phyloP scores from a whole-genome alignment of 2,113 vertebrate species.

The Lamprotornis superbus region DNA sequence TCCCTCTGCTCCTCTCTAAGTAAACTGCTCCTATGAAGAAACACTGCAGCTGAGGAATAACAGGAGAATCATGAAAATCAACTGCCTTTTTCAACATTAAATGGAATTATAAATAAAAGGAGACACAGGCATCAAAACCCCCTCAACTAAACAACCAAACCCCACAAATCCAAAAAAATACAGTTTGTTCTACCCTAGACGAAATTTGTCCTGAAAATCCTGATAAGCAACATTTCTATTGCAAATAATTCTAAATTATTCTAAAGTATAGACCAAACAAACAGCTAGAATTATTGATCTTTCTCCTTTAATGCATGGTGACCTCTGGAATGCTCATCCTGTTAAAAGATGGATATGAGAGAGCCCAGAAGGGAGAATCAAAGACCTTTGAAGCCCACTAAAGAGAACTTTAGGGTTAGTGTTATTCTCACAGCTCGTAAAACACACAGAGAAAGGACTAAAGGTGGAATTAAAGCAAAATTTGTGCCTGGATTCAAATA shows the following conservation, averaged over 20 bases:
- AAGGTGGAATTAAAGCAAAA: neutral
- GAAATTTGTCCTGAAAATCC: rapidly evolving
- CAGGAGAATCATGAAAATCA: neutral
- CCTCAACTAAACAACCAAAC: neutral
- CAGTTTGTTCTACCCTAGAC: neutral
- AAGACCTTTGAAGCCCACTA: neutral
- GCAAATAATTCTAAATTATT: neutral
- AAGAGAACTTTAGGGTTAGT: neutral
- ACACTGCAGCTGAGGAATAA: neutral
- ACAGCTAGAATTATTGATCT: neutral
- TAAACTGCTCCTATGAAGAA: neutral
- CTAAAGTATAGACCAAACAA: neutral
- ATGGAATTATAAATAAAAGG: neutral
- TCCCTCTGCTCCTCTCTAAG: neutral
- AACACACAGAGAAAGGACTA: neutral
- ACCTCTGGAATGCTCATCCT: neutral
- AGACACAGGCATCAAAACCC: neutral
- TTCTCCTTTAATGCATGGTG: neutral
- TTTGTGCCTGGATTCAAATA: neutral
- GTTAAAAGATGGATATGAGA: neutral
- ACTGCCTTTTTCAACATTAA: neutral
- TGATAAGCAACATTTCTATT: neutral
- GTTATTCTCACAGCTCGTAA: neutral
- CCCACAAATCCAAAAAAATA: neutral
- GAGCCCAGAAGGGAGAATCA: neutral